A percentile compares a stretch with the other conserved stretches of the same genome.
Conservation (phyloP, 2,888 invertebrate species). For the Lomographa bimaculata region DNA sequence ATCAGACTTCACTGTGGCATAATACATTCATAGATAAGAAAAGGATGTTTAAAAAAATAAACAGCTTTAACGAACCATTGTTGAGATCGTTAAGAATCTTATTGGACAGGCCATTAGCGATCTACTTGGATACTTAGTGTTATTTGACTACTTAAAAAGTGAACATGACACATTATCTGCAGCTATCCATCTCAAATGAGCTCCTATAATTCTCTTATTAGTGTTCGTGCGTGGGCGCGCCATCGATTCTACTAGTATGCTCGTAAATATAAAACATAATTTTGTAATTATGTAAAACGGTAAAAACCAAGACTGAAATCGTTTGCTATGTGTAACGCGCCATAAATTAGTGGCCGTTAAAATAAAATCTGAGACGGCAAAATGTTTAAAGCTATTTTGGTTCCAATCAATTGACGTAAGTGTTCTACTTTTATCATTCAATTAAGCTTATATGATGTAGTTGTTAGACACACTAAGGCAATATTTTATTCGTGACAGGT, state of each 20-base stretch:
- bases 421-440: constrained; percentile 67
- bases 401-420: constrained; percentile 64
- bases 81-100: constrained; percentile 38
- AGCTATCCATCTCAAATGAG: constrained; percentile 66
- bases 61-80: constrained; percentile 8
- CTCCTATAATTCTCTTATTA: constrained; percentile 60
- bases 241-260: constrained; percentile 45
- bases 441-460: constrained; percentile 52
- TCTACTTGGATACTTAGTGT: constrained; percentile 55
- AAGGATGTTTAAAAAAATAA: no score
- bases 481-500: constrained; percentile 30
- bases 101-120: constrained; percentile 60
- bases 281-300: constrained; percentile 80
- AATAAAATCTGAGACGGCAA: constrained; percentile 70
- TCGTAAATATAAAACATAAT: constrained; percentile 77
- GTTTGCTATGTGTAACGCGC: constrained; percentile 77
- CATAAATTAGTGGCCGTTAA: constrained; percentile 73
- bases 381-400: constrained; percentile 60
- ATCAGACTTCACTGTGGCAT: no score
- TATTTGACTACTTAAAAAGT: constrained; percentile 66
- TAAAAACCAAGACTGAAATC: constrained; percentile 68
- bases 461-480: constrained; percentile 36
- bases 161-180: constrained; percentile 70
- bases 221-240: constrained; percentile 65
- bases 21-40: no score